Percentiles rank a stretch among this genome's conserved stretches.
Conservation (phyloP, 2,888 invertebrate species). For the Stictocephala bisonia region DNA sequence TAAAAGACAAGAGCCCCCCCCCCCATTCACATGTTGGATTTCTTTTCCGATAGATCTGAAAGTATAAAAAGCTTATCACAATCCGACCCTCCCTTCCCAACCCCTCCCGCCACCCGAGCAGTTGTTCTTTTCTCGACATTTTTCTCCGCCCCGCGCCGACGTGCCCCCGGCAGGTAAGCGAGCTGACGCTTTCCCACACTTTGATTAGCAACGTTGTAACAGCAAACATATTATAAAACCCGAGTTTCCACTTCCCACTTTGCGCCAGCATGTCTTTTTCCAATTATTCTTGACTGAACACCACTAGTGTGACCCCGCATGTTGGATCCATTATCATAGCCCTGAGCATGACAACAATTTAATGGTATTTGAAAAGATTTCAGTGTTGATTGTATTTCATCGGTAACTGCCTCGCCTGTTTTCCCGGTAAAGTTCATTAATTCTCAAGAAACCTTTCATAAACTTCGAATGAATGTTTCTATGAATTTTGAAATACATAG, state of each 20-base stretch:
- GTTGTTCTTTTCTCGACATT: constrained; percentile 46
- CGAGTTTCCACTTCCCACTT: too few species aligned
- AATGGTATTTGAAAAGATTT: constrained; percentile 20
- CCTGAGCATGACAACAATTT: constrained; percentile 26
- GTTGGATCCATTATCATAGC: constrained; percentile 41
- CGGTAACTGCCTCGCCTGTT: constrained; percentile 32
- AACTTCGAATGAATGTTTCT: constrained; percentile 12
- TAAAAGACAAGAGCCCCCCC: constrained; percentile 46
- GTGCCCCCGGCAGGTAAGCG: constrained; percentile 26
- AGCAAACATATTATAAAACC: constrained; percentile 31
- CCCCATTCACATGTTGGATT: constrained; percentile 47
- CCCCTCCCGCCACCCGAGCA: background rate
- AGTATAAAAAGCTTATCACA: constrained; percentile 52
- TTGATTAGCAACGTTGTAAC: constrained; percentile 12
- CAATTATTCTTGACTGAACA: constrained; percentile 40
- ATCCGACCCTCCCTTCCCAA: constrained; percentile 28
- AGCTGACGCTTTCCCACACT: constrained; percentile 21
- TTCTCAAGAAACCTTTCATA: constrained; percentile 26
- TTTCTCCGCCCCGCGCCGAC: constrained; percentile 33
- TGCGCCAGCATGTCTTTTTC: constrained; percentile 2
- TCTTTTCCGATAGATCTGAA: constrained; percentile 51
- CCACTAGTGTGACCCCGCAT: constrained; percentile 32
- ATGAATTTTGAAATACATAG: constrained; percentile 28
- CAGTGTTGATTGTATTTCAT: constrained; percentile 13
- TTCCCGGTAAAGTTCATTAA: constrained; percentile 19